phyloP scores from a whole-genome alignment of 2,113 vertebrate species.

The human (Homo sapiens) region GRCh38 chr2:141322501-141323000 shows the following conservation, averaged over 20 bases:
- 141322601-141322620: background rate
- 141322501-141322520: background rate
- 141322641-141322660: background rate
- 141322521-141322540: background rate
- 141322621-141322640: background rate
- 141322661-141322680: background rate
- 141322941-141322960: background rate
- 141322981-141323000: background rate
- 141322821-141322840: background rate
- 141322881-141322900: background rate
- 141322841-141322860: background rate
- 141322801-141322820: slow-evolving; percentile 17
- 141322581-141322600: background rate
- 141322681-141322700: background rate
- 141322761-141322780: background rate
- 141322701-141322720: background rate
- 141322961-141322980: background rate
- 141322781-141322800: background rate
- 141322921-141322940: background rate
- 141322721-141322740: background rate
- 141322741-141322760: background rate
- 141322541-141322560: background rate
- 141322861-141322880: background rate
- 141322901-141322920: background rate
- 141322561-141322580: background rate